Conservation (phyloP, 2,113 vertebrate species). For the Picathartes gymnocephalus region DNA sequence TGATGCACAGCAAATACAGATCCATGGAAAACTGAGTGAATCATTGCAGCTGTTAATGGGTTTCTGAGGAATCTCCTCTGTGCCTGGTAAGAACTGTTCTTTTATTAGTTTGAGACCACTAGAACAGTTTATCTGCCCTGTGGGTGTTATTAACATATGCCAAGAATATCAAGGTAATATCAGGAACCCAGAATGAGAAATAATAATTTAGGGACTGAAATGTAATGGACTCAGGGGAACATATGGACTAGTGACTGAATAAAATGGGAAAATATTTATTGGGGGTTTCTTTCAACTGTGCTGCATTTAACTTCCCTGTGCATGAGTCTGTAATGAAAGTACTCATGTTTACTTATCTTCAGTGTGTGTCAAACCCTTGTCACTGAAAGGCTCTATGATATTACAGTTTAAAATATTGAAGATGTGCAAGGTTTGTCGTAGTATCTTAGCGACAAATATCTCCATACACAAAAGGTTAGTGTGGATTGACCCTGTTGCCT, state of each 20-base stretch:
- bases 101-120: constrained; percentile 34
- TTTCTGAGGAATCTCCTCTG: constrained; percentile 16
- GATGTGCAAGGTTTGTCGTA: background rate
- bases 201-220: background rate
- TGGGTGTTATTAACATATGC: constrained; percentile 1
- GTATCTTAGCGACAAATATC: background rate
- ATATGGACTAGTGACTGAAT: background rate
- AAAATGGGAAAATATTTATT: background rate
- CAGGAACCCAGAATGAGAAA: background rate
- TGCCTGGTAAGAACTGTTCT: background rate
- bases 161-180: constrained; percentile 16
- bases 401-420: background rate
- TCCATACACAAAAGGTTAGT: background rate
- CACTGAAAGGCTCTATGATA: background rate
- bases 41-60: background rate
- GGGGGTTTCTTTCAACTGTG: background rate
- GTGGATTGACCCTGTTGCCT: background rate
- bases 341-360: background rate
- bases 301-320: background rate
- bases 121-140: constrained; percentile 14
- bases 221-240: background rate
- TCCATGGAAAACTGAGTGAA: background rate
- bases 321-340: background rate
- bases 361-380: accelerated
- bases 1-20: background rate